A percentile compares a stretch with the other conserved stretches of the same genome.
These are phyloP conservation scores for Sparidentex hasta DNA, from an alignment of 2,797 vertebrate genomes.

Conservation along the genomic window DNA sequence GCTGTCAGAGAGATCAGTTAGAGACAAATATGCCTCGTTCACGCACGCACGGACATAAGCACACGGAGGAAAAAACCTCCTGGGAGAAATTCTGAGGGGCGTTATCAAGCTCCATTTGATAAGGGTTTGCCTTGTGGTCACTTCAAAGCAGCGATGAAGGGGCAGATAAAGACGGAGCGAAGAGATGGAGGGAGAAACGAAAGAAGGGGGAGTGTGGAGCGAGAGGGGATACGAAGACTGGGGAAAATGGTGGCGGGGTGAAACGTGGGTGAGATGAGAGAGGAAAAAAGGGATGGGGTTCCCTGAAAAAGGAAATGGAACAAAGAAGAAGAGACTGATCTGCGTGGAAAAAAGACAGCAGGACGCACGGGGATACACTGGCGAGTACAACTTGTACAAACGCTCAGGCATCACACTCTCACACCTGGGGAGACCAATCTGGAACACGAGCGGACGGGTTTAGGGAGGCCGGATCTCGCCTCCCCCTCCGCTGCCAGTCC, in stretches of 20 bases:
- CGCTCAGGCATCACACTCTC: background rate
- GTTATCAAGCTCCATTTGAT: constrained; percentile 49
- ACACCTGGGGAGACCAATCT: constrained; percentile 37
- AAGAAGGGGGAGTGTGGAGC: constrained; percentile 10
- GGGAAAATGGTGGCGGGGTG: constrained; percentile 15
- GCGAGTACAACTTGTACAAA: constrained; percentile 6
- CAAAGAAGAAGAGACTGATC: constrained; percentile 17
- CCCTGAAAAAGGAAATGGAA: constrained; percentile 20
- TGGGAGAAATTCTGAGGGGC: constrained; percentile 35
- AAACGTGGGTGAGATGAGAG: constrained; percentile 54
- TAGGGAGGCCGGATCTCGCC: constrained; percentile 14
- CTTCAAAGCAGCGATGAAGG: constrained; percentile 63
- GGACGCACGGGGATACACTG: constrained; percentile 3
- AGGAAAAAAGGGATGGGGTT: constrained; percentile 30
- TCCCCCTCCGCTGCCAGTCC: background rate
- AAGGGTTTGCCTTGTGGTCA: constrained; percentile 63
- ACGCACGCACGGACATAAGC: constrained; percentile 10
- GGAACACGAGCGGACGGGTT: constrained; percentile 2
- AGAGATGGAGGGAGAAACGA: background rate
- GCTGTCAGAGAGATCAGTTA: constrained; percentile 46
- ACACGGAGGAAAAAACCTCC: constrained; percentile 8
- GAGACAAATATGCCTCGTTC: constrained; percentile 59
- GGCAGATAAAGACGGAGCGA: constrained; percentile 47
- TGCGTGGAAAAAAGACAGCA: constrained; percentile 6
- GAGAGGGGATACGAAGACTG: constrained; percentile 25